Conservation (phyloP, 2,888 invertebrate species). For the Drosophila limbata region DNA sequence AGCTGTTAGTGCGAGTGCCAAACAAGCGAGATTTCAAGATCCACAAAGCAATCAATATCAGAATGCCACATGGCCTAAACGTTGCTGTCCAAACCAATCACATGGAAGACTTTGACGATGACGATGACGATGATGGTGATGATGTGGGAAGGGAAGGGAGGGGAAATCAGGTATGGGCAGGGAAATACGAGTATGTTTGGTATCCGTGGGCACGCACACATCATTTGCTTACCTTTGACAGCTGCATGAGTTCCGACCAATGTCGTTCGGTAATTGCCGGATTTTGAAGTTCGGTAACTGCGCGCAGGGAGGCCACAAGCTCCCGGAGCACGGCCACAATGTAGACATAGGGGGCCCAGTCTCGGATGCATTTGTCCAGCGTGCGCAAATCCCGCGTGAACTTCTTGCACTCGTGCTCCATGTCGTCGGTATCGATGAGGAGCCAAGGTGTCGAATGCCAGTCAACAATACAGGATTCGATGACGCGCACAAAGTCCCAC, state of each 20-base stretch:
- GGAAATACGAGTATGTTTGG: not conserved
- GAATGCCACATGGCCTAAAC: conserved; percentile 2
- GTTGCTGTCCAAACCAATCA: conserved; percentile 52
- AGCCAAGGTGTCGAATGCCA: conserved; percentile 98
- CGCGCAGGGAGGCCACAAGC: conserved; percentile 95
- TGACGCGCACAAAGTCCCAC: conserved; percentile 96
- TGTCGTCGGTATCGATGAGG: conserved; percentile 96
- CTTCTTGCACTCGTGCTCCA: conserved; percentile 98
- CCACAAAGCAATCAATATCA: conserved; percentile 15
- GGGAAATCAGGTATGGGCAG: not conserved
- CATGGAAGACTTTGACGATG: conserved; percentile 36
- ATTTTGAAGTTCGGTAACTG: conserved; percentile 97
- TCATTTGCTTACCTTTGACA: conserved; percentile 90
- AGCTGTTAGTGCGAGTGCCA: conserved; percentile 50
- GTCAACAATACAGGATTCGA: conserved; percentile 93
- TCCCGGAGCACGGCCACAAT: conserved; percentile 95
- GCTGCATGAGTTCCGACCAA: conserved; percentile 97
- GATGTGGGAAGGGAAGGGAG: not conserved
- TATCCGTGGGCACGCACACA: conserved; percentile 26
- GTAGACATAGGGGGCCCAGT: conserved; percentile 91
- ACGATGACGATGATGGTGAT: conserved; percentile 8
- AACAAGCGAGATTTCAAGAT: conserved; percentile 20
- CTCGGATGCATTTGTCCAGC: conserved; percentile 93
- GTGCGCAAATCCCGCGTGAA: conserved; percentile 94
- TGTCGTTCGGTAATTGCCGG: conserved; percentile 97